A percentile compares a stretch with the other conserved stretches of the same genome.
phyloP scores from a whole-genome alignment of 2,797 vertebrate genomes.

The Philypnodon macrostomus region DNA sequence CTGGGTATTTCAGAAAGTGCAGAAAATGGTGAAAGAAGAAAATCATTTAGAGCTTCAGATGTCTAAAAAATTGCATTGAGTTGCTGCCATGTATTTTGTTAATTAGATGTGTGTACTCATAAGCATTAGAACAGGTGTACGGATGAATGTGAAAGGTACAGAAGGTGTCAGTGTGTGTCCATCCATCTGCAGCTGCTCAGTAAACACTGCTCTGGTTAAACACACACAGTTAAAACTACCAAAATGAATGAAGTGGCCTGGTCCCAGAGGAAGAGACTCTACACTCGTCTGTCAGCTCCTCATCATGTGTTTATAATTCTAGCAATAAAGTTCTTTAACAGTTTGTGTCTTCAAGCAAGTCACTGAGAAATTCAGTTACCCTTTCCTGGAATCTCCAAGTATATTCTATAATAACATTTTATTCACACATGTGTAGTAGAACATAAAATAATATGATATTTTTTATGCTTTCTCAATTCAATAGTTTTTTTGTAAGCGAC shows the following conservation, averaged over 20 bases:
- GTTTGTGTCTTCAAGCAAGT: conserved; percentile 12
- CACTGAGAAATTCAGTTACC: neutral
- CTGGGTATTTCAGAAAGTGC: too few relatives aligned
- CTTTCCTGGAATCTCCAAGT: too few relatives aligned
- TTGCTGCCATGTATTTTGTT: neutral
- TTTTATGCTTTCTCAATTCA: too few relatives aligned
- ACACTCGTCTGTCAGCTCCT: conserved; percentile 47
- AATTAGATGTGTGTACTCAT: neutral
- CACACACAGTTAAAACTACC: conserved; percentile 52
- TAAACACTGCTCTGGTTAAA: conserved; percentile 47
- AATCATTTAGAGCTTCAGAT: too few relatives aligned
- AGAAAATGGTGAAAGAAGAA: too few relatives aligned
- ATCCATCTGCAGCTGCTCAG: conserved; percentile 48
- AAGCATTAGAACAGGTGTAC: neutral
- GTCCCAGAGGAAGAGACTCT: conserved; percentile 36
- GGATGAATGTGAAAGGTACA: neutral
- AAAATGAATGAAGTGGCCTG: conserved; percentile 53
- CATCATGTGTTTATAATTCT: conserved; percentile 40
- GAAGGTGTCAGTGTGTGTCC: conserved; percentile 42
- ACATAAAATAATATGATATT: too few relatives aligned
- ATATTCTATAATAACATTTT: too few relatives aligned
- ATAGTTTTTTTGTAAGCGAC: too few relatives aligned
- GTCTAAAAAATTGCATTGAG: neutral
- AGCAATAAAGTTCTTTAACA: conserved; percentile 23
- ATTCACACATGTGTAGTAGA: too few relatives aligned